Percentiles rank a stretch among this genome's conserved stretches.
These are phyloP conservation scores for Trichomalopsis sarcophagae DNA, from an alignment of 1,140 invertebrate species.

Conservation along the genomic window DNA sequence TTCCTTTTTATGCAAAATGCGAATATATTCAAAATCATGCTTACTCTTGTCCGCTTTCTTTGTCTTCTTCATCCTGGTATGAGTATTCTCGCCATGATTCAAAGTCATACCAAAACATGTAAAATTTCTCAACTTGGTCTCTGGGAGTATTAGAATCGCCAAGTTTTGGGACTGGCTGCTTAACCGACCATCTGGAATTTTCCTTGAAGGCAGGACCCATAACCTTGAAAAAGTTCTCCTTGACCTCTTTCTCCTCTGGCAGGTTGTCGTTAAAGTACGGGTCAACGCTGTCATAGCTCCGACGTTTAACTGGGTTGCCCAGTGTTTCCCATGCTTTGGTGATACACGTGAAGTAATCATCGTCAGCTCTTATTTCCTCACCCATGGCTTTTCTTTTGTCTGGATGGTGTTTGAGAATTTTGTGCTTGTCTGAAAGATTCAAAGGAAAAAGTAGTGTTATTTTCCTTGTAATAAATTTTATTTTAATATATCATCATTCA, in stretches of 20 bases:
- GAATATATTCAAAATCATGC: conserved; percentile 49
- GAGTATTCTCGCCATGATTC: conserved; percentile 99
- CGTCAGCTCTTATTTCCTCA: conserved; percentile 88
- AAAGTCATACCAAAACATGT: conserved; percentile 97
- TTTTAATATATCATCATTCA: not conserved
- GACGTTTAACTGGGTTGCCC: conserved; percentile 86
- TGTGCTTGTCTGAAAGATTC: conserved; percentile 80
- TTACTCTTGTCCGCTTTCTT: conserved; percentile 94
- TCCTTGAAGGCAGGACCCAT: conserved; percentile 89
- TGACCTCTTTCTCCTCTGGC: conserved; percentile 84
- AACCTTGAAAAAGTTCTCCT: conserved; percentile 88
- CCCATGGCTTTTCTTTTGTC: conserved; percentile 95
- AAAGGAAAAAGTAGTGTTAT: not conserved
- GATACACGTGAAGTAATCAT: conserved; percentile 99
- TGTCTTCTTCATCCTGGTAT: conserved; percentile 99
- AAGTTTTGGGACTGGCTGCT: conserved; percentile 88
- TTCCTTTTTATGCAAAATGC: not conserved
- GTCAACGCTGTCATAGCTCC: conserved; percentile 97
- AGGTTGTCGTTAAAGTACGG: conserved; percentile 93
- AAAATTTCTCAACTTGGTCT: conserved; percentile 89
- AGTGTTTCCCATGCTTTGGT: conserved; percentile 97
- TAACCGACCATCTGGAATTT: conserved; percentile 95
- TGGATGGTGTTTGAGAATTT: conserved; percentile 97
- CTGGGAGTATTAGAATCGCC: conserved; percentile 84
- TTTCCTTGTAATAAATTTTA: not conserved